Evolutionary conservation across 1,140 invertebrate genomes (phyloP).

Genomic region (Wiebesia pumilae): DNA sequence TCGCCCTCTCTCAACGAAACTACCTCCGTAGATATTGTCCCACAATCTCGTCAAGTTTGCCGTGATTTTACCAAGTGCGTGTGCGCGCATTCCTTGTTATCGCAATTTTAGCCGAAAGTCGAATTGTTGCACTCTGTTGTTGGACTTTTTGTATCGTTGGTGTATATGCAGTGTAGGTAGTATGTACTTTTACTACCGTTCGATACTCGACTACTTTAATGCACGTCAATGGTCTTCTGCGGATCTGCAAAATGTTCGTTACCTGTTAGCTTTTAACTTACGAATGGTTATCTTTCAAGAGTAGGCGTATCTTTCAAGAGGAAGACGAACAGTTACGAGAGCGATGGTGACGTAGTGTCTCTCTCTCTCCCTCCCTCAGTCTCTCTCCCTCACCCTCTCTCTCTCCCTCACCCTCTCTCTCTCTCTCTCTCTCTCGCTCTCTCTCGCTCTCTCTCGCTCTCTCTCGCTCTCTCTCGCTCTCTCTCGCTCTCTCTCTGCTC

Average conservation of each 20-base stretch:
- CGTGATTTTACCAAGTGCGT: not conserved
- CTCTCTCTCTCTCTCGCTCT: constrained; percentile 28
- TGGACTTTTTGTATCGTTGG: too few relatives aligned
- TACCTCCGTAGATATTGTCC: too few relatives aligned
- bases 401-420: constrained; percentile 4
- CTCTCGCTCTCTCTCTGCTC: not conserved
- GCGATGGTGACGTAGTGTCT: constrained; percentile 43
- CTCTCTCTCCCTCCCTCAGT: constrained; percentile 7
- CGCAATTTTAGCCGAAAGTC: not conserved
- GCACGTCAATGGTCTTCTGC: not conserved
- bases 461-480: not conserved
- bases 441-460: not conserved
- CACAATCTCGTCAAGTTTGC: not conserved
- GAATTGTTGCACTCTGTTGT: too few relatives aligned
- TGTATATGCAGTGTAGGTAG: too few relatives aligned
- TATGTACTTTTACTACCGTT: not conserved
- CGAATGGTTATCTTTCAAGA: not conserved
- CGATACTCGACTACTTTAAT: not conserved
- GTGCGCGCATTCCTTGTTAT: not conserved
- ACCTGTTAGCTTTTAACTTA: not conserved
- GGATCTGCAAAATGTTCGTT: not conserved
- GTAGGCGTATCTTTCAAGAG: constrained; percentile 45
- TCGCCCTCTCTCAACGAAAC: too few relatives aligned
- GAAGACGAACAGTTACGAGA: constrained; percentile 55
- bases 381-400: not conserved